phyloP scores from a whole-genome alignment of 1,140 invertebrate species.

The Octopus sinensis region DNA sequence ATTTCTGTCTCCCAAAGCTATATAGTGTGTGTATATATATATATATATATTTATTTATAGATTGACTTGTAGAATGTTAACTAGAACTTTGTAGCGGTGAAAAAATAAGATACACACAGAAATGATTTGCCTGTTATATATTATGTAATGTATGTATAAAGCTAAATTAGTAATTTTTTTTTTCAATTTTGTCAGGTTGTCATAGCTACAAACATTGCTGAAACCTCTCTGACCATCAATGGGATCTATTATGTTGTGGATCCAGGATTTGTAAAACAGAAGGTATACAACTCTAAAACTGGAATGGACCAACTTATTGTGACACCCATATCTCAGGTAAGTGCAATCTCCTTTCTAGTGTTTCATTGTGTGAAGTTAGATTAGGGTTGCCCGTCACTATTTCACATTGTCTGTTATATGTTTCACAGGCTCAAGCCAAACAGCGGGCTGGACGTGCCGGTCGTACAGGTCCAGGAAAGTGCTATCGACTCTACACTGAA shows the following conservation, averaged over 20 bases:
- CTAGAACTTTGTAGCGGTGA: no score
- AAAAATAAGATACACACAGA: no score
- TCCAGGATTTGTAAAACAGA: conserved; percentile 99
- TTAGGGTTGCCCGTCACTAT: not conserved
- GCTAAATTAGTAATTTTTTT: no score
- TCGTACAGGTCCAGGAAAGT: conserved; percentile 94
- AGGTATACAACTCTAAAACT: conserved; percentile 99
- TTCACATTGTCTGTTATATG: not conserved
- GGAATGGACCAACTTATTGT: conserved; percentile 99
- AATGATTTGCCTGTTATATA: no score
- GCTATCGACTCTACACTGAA: conserved; percentile 97
- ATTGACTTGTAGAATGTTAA: no score
- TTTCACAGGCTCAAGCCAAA: conserved; percentile 82
- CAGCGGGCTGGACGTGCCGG: conserved; percentile 95
- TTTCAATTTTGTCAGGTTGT: conserved; percentile 67
- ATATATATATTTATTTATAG: no score
- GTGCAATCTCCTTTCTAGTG: not conserved
- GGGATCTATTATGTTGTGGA: conserved; percentile 99
- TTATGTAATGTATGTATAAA: no score
- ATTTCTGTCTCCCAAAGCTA: no score
- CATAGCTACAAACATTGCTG: conserved; percentile 99
- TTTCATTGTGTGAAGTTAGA: not conserved
- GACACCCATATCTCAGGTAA: conserved; percentile 93
- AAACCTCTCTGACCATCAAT: conserved; percentile 98
- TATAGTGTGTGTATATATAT: no score